Evolutionary conservation across 2,888 invertebrate genomes (phyloP).

Genomic region (Noctua pronuba): DNA sequence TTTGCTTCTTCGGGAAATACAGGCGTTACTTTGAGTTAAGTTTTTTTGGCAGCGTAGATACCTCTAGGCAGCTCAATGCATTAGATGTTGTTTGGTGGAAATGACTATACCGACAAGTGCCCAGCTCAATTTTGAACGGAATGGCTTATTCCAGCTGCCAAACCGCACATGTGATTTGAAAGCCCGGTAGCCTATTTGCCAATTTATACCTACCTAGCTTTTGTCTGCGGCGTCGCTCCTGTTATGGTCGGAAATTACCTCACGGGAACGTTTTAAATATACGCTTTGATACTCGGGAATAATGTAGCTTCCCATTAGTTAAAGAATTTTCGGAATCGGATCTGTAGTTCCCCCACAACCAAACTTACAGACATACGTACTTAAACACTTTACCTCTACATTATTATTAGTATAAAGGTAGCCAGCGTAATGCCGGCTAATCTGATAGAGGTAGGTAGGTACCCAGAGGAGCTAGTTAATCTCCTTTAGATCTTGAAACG

Average conservation of each 20-base stretch:
- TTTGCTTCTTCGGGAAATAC: not conserved
- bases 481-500: conserved; percentile 10
- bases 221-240: not conserved
- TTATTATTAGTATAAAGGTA: not conserved
- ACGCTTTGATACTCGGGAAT: not conserved
- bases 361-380: not conserved
- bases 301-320: not conserved
- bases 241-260: not conserved
- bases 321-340: not conserved
- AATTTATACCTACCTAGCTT: not conserved
- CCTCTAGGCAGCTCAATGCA: not conserved
- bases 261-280: not conserved
- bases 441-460: not conserved
- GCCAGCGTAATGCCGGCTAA: not conserved
- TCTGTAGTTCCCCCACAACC: not conserved
- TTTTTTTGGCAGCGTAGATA: not conserved
- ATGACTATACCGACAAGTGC: not conserved
- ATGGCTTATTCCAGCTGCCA: not conserved
- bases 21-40: not conserved
- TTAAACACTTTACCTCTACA: not conserved
- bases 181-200: not conserved
- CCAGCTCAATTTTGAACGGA: not conserved
- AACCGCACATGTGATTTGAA: not conserved
- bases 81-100: not conserved
- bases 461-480: not conserved